These are phyloP conservation scores for Argopecten irradians DNA, from an alignment of 1,140 invertebrate genomes.

Conservation along the genomic window DNA sequence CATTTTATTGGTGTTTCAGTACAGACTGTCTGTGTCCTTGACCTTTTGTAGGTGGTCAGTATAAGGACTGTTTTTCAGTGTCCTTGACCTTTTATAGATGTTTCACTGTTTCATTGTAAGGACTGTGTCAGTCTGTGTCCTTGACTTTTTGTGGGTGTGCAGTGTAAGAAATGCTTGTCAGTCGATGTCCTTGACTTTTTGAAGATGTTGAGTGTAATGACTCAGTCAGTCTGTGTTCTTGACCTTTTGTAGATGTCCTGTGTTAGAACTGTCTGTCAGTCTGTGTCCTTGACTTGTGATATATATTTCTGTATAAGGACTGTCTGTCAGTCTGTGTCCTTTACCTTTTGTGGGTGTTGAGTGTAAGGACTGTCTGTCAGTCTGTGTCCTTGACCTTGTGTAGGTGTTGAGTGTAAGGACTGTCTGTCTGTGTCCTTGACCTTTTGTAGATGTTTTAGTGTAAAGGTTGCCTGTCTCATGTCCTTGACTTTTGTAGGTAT, in stretches of 20 bases:
- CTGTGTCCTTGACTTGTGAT: neutral
- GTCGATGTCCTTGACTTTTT: too few relatives aligned
- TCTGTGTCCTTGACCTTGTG: neutral
- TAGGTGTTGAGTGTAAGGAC: neutral
- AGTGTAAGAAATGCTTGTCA: neutral
- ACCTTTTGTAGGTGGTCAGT: neutral
- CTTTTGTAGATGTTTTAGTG: neutral
- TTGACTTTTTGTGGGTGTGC: neutral
- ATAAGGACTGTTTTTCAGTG: too few relatives aligned
- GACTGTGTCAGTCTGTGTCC: neutral
- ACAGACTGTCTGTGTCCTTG: too few relatives aligned
- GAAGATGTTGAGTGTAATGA: too few relatives aligned
- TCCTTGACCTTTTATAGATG: too few relatives aligned
- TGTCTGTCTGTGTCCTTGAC: neutral
- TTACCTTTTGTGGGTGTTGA: neutral
- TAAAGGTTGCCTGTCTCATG: neutral
- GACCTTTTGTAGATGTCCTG: neutral
- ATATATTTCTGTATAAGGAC: neutral
- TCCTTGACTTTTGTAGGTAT: neutral
- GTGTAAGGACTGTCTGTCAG: neutral
- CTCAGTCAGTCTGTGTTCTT: too few relatives aligned
- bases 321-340: neutral
- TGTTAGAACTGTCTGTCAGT: neutral
- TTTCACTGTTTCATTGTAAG: too few relatives aligned
- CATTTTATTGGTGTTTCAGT: too few relatives aligned